Evolutionary conservation across 2,113 vertebrate genomes (phyloP).

Genomic region (Lichenostomus cassidix): DNA sequence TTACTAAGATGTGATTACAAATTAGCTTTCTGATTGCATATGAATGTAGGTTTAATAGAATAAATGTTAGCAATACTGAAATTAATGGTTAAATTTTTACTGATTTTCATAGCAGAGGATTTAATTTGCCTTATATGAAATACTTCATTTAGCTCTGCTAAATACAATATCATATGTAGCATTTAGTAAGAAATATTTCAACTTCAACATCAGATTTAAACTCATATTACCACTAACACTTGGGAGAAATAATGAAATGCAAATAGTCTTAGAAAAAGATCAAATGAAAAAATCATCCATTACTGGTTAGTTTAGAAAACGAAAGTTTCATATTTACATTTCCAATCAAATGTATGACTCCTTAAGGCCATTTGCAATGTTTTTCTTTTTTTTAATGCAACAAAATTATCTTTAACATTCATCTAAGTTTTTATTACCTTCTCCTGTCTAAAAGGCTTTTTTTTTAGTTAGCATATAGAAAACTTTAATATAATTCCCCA

Average conservation of each 20-base stretch:
- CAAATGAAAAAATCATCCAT: not conserved
- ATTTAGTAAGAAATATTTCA: not conserved
- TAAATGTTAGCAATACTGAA: not conserved
- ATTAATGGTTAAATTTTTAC: not conserved
- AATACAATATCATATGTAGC: not conserved
- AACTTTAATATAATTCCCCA: not conserved
- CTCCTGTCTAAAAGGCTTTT: not conserved
- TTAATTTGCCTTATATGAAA: not conserved
- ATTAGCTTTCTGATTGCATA: not conserved
- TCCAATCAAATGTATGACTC: not conserved
- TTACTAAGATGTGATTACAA: not conserved
- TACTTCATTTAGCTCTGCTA: not conserved
- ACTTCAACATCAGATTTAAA: not conserved
- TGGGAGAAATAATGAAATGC: not conserved
- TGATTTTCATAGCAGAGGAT: not conserved
- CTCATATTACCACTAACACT: not conserved
- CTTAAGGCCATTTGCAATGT: not conserved
- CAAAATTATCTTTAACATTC: not conserved
- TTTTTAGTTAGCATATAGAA: not conserved
- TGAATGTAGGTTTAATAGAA: not conserved
- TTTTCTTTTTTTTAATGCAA: not conserved
- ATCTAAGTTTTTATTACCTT: not conserved
- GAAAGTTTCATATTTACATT: not conserved
- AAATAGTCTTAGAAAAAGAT: not conserved
- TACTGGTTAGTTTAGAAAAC: not conserved